A percentile compares a stretch with the other conserved stretches of the same genome.
These are phyloP conservation scores for Ochotona princeps DNA, from an alignment of 2,113 vertebrate genomes.

Conservation along the genomic window DNA sequence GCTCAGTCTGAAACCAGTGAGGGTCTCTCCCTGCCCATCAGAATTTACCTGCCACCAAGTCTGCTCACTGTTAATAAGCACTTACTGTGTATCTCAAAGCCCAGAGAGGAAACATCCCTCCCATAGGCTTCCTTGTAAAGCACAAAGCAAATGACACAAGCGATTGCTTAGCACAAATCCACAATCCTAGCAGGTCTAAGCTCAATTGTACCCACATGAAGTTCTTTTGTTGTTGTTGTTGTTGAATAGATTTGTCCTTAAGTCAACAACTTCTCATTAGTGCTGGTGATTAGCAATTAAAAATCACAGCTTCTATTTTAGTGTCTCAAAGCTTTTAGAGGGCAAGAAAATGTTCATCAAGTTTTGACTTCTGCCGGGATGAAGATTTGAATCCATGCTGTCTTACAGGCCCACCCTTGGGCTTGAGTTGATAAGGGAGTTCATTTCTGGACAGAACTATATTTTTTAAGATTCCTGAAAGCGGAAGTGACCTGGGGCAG, in stretches of 20 bases:
- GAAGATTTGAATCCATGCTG: background rate
- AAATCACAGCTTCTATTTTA: background rate
- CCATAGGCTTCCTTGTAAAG: background rate
- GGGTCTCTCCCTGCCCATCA: background rate
- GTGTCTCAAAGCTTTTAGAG: conserved; percentile 30
- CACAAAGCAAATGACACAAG: background rate
- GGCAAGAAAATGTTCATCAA: background rate
- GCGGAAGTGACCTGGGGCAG: background rate
- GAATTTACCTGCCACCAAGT: background rate
- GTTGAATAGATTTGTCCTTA: background rate
- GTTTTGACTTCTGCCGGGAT: background rate
- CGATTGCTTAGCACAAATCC: background rate
- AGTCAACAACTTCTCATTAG: background rate
- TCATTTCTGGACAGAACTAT: background rate
- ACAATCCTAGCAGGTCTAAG: background rate
- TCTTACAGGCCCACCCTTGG: background rate
- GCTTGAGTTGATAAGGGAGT: background rate
- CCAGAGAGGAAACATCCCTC: background rate
- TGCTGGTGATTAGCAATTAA: background rate
- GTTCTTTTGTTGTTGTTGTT: background rate
- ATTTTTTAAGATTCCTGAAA: background rate
- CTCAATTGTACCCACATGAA: background rate
- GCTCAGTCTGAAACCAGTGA: background rate
- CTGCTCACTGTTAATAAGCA: background rate
- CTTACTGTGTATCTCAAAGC: background rate